Evolutionary conservation across 1,140 invertebrate genomes (phyloP), one percentile per base, ranked within the genome.

Genomic region (Argopecten irradians): DNA sequence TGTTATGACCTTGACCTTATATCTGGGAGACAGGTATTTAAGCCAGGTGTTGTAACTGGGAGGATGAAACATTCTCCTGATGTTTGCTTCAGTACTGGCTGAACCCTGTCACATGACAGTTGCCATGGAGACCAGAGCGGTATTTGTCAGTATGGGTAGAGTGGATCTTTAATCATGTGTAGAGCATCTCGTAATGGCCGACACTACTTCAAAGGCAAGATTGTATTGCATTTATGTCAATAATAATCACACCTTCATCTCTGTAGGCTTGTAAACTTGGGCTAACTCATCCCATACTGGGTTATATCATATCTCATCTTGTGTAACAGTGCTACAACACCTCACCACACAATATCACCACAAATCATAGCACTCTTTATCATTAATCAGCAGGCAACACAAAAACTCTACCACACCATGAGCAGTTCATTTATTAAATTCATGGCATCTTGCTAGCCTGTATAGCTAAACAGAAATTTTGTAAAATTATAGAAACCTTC

Each of bases 1-100:
- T n/a, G n/a, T n/a, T n/a, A n/a, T 71, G 55, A 71, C 55, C 55
- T 71, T 71, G 55, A 71, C 55, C n/a, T n/a, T 28, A 71, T 55
- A n/a, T 71, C 55, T 71, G 22, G 55, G 1, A 28, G 55, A 46
- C 43, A 46, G 19, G 19, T 46, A 11, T 46, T n/a, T 46, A 19
- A 46, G 13, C 43, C 22, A 46, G n/a, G n/a, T 46, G 9, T 46
- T 71, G 28, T 28, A 71, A 28, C 36, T 71, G 55, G 55, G 22
- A 11, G 28, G 22, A 71, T 46, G 55, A 71, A n/a, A 71, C n/a
- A 71, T 71, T 28, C n/a, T 71, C 55, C 55, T 71, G 2, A 28
- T 71, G 55, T 28, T 22, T 71, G 22, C 5, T 28, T 5, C 22
- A 28, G 55, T 71, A 71, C 55, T 71, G 55, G 7, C 22, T 71